Conservation (phyloP, 2,888 invertebrate genomes). For the Napeogenes sylphis region DNA sequence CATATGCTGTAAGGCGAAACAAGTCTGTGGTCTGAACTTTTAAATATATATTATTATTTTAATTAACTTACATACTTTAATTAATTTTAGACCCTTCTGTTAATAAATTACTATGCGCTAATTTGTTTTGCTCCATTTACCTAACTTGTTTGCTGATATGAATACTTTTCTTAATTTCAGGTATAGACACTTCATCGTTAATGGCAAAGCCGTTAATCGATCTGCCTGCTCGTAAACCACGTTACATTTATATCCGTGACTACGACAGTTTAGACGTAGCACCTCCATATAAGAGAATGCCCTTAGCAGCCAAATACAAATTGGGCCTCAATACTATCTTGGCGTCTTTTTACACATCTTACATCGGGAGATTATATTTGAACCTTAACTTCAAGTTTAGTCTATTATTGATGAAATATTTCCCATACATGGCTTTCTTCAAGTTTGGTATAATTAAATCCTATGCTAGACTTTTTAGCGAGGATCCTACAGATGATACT, state of each 20-base stretch:
- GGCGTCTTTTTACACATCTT: constrained; percentile 56
- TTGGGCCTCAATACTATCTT: constrained; percentile 41
- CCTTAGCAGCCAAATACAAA: constrained; percentile 47
- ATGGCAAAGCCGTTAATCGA: constrained; percentile 47
- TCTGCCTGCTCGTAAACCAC: constrained; percentile 44
- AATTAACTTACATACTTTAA: no score
- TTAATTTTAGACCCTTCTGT: no score
- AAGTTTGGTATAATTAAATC: constrained; percentile 80
- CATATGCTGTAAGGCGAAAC: no score
- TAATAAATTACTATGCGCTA: no score
- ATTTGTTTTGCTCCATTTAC: no score
- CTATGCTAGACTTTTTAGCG: constrained; percentile 76
- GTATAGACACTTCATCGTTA: constrained; percentile 48
- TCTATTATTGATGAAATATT: constrained; percentile 80
- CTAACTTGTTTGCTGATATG: background rate
- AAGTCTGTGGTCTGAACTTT: no score
- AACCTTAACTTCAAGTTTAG: constrained; percentile 79
- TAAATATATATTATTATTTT: no score
- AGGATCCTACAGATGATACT: constrained; percentile 55
- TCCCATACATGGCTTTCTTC: constrained; percentile 83
- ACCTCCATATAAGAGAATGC: constrained; percentile 62
- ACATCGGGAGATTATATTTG: constrained; percentile 77
- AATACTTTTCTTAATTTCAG: constrained; percentile 38
- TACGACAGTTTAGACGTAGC: constrained; percentile 60
- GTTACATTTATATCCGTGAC: constrained; percentile 59